A percentile compares a stretch with the other conserved stretches of the same genome.
These are phyloP conservation scores for Cerastis leucographa DNA, from an alignment of 2,888 invertebrate species.

Conservation along the genomic window DNA sequence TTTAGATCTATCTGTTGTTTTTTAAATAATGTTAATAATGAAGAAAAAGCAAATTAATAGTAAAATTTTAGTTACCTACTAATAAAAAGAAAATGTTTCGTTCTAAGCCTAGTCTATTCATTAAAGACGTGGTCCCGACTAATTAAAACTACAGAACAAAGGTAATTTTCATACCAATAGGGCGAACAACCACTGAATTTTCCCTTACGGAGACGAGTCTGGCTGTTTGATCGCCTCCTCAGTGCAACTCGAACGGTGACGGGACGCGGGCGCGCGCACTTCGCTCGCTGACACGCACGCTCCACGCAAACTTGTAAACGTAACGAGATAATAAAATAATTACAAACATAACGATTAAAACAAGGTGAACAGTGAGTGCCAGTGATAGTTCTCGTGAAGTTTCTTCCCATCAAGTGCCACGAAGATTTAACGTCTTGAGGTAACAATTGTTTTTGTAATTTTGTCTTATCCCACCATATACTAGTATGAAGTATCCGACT, in stretches of 20 bases:
- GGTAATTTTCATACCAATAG: constrained; percentile 51
- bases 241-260: constrained; percentile 75
- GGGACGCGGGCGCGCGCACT: constrained; percentile 72
- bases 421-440: constrained; percentile 48
- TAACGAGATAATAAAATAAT: constrained; percentile 45
- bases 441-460: constrained; percentile 63
- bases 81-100: background rate
- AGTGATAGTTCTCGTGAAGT: constrained; percentile 56
- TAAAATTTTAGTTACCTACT: background rate
- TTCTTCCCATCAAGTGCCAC: constrained; percentile 14
- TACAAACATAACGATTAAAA: constrained; percentile 36
- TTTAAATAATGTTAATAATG: too few relatives aligned
- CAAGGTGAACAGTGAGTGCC: constrained; percentile 59
- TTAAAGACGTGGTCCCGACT: constrained; percentile 23
- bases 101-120: constrained; percentile 5
- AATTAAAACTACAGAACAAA: constrained; percentile 58
- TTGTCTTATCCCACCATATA: constrained; percentile 52
- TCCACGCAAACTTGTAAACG: constrained; percentile 69
- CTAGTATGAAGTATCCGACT: constrained; percentile 67
- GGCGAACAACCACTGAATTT: constrained; percentile 65
- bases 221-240: constrained; percentile 63
- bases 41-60: background rate
- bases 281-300: constrained; percentile 53
- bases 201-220: constrained; percentile 55
- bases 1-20: too few relatives aligned